These are phyloP conservation scores for Diaphora mendica DNA, from an alignment of 2,888 invertebrate species.

Conservation along the genomic window DNA sequence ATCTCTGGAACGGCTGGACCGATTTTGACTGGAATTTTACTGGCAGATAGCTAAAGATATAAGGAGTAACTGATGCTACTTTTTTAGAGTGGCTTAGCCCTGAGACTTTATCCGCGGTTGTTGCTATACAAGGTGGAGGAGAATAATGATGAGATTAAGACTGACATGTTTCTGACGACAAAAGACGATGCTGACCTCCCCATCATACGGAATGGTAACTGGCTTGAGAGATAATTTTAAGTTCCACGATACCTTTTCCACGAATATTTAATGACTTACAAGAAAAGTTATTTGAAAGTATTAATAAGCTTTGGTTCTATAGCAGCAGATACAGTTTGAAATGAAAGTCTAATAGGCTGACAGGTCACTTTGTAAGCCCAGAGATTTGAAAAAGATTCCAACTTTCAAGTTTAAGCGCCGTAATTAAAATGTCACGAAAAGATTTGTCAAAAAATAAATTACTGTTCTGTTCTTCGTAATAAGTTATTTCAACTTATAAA, in stretches of 20 bases:
- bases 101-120: no score
- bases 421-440: slow-evolving; percentile 29
- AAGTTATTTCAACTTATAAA: background rate
- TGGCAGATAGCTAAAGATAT: no score
- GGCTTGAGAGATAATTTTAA: background rate
- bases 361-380: slow-evolving; percentile 14
- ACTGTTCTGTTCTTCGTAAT: background rate
- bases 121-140: no score
- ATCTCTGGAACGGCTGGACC: no score
- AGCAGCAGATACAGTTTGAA: background rate
- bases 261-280: background rate
- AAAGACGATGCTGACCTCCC: background rate
- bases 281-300: background rate
- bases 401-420: slow-evolving; percentile 24
- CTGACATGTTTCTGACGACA: background rate
- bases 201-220: background rate
- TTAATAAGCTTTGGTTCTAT: background rate
- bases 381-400: slow-evolving; percentile 22
- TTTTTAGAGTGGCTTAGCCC: no score
- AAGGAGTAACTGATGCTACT: no score
- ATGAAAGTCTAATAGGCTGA: background rate
- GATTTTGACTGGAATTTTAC: no score
- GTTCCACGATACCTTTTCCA: background rate
- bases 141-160: background rate
- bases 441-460: slow-evolving; percentile 20